Evolutionary conservation across 2,113 vertebrate genomes (phyloP).

Genomic region (Calidris pugnax): DNA sequence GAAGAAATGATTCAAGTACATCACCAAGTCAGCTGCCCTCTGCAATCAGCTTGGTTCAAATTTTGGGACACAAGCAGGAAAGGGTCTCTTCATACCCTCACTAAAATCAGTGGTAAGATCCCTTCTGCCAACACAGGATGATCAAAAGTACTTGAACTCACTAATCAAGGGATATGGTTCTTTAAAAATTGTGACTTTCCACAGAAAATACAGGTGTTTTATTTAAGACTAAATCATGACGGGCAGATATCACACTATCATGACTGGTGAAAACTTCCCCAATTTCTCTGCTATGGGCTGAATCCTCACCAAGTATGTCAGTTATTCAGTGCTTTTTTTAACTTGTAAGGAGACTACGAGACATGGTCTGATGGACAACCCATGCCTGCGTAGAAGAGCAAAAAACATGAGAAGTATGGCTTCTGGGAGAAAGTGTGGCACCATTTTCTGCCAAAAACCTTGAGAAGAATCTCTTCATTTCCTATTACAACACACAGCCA

Average conservation of each 20-base stretch:
- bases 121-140: background rate
- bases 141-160: background rate
- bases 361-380: background rate
- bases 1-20: background rate
- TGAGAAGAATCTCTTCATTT: background rate
- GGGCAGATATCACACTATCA: background rate
- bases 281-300: background rate
- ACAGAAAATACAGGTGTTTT: background rate
- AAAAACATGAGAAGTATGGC: background rate
- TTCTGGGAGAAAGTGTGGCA: background rate
- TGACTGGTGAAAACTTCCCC: background rate
- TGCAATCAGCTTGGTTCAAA: background rate
- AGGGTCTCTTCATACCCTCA: background rate
- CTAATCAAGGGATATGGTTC: background rate
- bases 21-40: background rate
- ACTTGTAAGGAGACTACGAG: background rate
- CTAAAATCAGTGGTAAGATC: background rate
- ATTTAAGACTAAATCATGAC: background rate
- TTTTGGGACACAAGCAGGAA: background rate
- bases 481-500: background rate
- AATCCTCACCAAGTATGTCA: background rate
- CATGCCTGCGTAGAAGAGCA: background rate
- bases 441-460: background rate
- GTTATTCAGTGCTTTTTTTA: background rate
- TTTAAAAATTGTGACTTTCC: background rate